Evolutionary conservation across 1,140 invertebrate genomes (phyloP).

Genomic region (Lepidotrigona ventralis): DNA sequence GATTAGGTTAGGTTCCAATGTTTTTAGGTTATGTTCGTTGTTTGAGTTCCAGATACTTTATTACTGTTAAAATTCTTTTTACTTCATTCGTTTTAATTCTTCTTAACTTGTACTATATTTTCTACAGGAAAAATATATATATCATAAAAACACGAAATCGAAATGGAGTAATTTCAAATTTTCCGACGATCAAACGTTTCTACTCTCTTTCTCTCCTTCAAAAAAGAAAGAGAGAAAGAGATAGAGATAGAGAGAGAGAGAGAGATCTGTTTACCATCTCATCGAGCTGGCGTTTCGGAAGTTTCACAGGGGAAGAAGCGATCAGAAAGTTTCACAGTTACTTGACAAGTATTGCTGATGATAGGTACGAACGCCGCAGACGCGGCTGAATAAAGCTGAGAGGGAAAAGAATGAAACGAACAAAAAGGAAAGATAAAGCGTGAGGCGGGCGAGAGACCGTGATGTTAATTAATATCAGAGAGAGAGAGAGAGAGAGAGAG

Average conservation of each 20-base stretch:
- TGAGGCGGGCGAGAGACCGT: conserved; percentile 13
- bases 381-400: conserved; percentile 22
- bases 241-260: no score
- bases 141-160: no score
- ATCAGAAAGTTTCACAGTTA: conserved; percentile 23
- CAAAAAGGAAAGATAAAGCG: conserved; percentile 21
- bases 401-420: conserved; percentile 34
- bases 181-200: neutral
- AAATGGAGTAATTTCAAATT: neutral
- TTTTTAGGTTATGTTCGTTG: no score
- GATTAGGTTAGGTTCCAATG: no score
- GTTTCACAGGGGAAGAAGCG: neutral
- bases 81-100: no score
- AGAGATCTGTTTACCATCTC: conserved; percentile 7
- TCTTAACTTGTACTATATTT: no score
- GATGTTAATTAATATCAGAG: conserved; percentile 63
- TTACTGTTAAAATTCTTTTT: no score
- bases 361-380: conserved; percentile 24
- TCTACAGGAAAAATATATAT: no score
- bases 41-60: no score
- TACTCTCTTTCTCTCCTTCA: no score
- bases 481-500: neutral
- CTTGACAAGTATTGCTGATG: conserved; percentile 44
- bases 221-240: no score
- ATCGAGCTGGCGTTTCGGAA: neutral